phyloP scores from a whole-genome alignment of 2,113 vertebrate genomes.

The Trinectes maculatus region DNA sequence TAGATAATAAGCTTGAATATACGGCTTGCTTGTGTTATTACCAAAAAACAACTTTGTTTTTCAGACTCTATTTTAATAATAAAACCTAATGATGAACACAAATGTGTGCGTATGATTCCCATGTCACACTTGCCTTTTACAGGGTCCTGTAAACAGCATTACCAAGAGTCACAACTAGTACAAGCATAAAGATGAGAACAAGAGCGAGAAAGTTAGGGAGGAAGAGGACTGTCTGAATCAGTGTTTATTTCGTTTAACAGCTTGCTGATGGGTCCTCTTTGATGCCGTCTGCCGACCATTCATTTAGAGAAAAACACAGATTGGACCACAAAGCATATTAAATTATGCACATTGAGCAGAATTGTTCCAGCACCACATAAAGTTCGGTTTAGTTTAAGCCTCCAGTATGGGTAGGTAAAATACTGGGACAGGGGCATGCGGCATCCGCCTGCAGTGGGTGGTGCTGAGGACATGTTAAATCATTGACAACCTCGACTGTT shows the following conservation, averaged over 20 bases:
- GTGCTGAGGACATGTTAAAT: constrained; percentile 58
- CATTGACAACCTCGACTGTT: constrained; percentile 59
- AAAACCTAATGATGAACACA: constrained; percentile 9
- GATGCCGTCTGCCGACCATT: constrained; percentile 70
- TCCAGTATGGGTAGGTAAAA: constrained; percentile 20
- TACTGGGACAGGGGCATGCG: constrained; percentile 18
- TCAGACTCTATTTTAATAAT: neutral
- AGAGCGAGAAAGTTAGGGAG: too few species aligned
- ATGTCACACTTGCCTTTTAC: too few species aligned
- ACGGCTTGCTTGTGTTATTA: constrained; percentile 5
- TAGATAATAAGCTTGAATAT: too few species aligned
- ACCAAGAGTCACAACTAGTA: constrained; percentile 47
- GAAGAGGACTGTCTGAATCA: constrained; percentile 31
- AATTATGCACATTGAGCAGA: constrained; percentile 71
- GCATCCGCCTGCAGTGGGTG: constrained; percentile 38
- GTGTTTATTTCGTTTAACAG: constrained; percentile 69
- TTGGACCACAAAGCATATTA: constrained; percentile 68
- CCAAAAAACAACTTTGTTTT: neutral
- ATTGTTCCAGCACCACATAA: constrained; percentile 46
- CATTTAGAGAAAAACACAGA: constrained; percentile 68
- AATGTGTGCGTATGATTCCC: neutral
- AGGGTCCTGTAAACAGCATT: constrained; percentile 8
- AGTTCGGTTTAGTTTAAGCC: constrained; percentile 53
- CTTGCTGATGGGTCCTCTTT: constrained; percentile 69
- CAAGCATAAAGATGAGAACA: constrained; percentile 4